Percentiles rank a stretch among this genome's conserved stretches.
Evolutionary conservation across 1,140 invertebrate genomes (phyloP).

Genomic region (Globodera rostochiensis): DNA sequence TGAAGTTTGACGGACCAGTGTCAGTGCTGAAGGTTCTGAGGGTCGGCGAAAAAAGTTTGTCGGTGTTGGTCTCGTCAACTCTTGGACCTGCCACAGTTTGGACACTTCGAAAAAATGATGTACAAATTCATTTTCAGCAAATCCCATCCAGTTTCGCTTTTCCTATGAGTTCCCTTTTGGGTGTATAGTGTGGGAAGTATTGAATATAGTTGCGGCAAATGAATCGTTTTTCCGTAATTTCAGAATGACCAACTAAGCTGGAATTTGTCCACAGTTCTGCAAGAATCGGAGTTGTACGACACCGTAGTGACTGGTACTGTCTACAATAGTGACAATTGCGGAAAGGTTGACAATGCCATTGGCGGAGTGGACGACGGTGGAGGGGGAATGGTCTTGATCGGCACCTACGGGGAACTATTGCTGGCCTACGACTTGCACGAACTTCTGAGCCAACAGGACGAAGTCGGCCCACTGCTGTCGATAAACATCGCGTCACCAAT

Average conservation of each 20-base stretch:
- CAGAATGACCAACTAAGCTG: conserved; percentile 22
- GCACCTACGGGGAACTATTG: conserved; percentile 55
- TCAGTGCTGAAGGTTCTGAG: conserved; percentile 46
- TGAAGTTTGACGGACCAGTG: conserved; percentile 53
- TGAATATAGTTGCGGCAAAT: too few relatives aligned
- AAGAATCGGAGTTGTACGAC: conserved; percentile 50
- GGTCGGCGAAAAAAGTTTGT: conserved; percentile 23
- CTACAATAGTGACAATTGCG: not conserved
- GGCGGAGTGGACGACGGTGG: not conserved
- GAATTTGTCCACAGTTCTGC: conserved; percentile 36
- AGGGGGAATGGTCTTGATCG: conserved; percentile 49
- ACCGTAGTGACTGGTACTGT: conserved; percentile 36
- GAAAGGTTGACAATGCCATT: not conserved
- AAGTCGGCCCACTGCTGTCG: conserved; percentile 26
- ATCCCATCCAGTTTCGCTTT: not conserved
- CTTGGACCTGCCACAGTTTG: conserved; percentile 48
- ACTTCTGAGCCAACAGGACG: conserved; percentile 11
- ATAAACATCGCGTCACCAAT: conserved; percentile 50
- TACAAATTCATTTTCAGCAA: conserved; percentile 12
- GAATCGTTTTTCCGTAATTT: too few relatives aligned
- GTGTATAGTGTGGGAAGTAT: too few relatives aligned
- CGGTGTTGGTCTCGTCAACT: conserved; percentile 52
- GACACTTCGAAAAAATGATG: conserved; percentile 35
- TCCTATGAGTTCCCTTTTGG: conserved; percentile 16
- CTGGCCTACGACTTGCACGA: conserved; percentile 40